Evolutionary conservation across 2,888 invertebrate species (phyloP).

Genomic region (Tetramorium bicarinatum): DNA sequence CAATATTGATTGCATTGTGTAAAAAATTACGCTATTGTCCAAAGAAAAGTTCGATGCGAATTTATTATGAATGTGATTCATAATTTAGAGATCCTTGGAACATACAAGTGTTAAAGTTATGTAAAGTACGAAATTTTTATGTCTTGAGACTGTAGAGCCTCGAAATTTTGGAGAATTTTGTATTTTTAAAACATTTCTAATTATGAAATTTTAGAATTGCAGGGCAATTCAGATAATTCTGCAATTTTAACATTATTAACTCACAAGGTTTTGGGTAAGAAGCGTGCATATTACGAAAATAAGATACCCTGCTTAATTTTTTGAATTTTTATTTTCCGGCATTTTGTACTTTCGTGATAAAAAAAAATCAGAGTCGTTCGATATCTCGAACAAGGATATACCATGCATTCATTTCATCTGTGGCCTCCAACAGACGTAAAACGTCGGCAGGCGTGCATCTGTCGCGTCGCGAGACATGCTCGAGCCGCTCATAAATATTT

Average conservation of each 20-base stretch:
- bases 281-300: not conserved
- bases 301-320: not conserved
- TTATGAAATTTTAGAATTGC: not conserved
- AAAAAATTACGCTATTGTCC: conserved; percentile 6
- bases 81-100: not conserved
- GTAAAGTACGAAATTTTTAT: not conserved
- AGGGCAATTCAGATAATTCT: not conserved
- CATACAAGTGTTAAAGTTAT: not conserved
- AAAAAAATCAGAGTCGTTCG: not conserved
- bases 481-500: conserved; percentile 82
- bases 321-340: not conserved
- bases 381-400: not conserved
- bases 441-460: conserved; percentile 53
- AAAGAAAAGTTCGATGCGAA: not conserved
- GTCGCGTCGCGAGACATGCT: conserved; percentile 61
- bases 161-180: not conserved
- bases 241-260: not conserved
- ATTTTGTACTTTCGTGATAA: not conserved
- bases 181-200: not conserved
- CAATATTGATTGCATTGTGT: not conserved
- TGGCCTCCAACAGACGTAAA: conserved; percentile 24
- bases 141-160: not conserved
- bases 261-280: not conserved
- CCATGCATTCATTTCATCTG: not conserved
- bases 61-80: conserved; percentile 12